Evolutionary conservation across 2,797 vertebrate species (phyloP), one percentile per base, ranked within the genome.

Genomic region (Cercopithecus neglectus): DNA sequence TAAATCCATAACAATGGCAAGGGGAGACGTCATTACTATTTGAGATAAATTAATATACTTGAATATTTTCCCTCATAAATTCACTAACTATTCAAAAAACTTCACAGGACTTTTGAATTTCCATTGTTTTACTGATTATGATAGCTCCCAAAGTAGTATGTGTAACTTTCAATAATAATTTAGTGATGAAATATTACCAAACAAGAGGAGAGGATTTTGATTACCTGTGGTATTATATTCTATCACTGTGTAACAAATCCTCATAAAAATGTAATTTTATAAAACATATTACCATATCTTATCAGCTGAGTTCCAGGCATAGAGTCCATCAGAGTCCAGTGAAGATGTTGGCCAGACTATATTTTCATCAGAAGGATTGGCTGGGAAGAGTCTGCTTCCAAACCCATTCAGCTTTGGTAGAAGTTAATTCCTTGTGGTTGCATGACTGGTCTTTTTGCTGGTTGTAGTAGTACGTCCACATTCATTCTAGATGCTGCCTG

Each of bases 131-230:
- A n/a, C 10, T 80, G 8, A 78, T 89, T 21, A 33, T 79, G 85
- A 59, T 55, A 39, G 5, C 12, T 84, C 78, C 79, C 10, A 81
- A 76, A 28, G 5, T 44, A 92, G 39, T 28, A 39, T 90, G 19
- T 61, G 48, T n/a, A 70, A 8, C 21, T 91, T 95, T 67, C 24
- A 95, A 39, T 39, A 17, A 72, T 86, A 94, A 94, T 92, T 96
- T 50, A 82, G 24, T 92, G 67, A 30, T 9, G 84, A 11, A n/a
- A 61, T 89, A 50, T 1, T 0, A 1, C 24, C 59, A 84, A 79
- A 67, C 55, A 94, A 97, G 94, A 96, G 70, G 91, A 95, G 44
- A 95, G 53, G 33, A 36, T 72, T 80, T 86, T 46, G 6, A 30
- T 85, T 72, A 44, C n/a, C 4, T 64, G 41, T 64, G 64, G 2